Conservation (phyloP, 2,888 invertebrate genomes). For the Pyrochroa serraticornis region DNA sequence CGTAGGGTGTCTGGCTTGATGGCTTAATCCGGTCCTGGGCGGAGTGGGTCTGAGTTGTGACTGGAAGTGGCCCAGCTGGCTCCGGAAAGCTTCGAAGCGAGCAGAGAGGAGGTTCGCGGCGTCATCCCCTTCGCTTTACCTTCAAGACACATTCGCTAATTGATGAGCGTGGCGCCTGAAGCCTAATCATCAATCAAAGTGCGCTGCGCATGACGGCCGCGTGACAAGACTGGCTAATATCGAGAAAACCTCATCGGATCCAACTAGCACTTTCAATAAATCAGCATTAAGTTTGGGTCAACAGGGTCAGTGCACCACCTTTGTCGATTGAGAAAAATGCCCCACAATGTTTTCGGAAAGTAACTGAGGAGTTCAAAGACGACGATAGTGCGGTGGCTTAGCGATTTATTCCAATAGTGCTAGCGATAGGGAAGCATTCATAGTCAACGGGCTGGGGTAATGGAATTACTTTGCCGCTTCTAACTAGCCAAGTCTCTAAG, state of each 20-base stretch:
- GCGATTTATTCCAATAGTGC: conserved; percentile 36
- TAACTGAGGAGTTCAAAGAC: conserved; percentile 32
- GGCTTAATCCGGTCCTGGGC: conserved; percentile 1
- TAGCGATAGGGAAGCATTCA: conserved; percentile 35
- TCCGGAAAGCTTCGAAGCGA: not conserved
- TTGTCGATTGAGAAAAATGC: conserved; percentile 34
- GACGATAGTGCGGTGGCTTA: conserved; percentile 32
- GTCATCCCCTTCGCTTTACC: conserved; percentile 20
- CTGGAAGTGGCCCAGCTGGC: conserved; percentile 1
- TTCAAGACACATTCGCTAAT: conserved; percentile 37
- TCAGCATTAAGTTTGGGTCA: conserved; percentile 41
- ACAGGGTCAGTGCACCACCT: conserved; percentile 33
- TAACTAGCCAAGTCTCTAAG: conserved; percentile 39
- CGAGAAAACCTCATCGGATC: conserved; percentile 35
- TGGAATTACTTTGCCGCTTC: conserved; percentile 36
- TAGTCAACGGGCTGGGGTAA: conserved; percentile 31
- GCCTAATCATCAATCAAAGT: conserved; percentile 42
- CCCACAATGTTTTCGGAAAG: conserved; percentile 26
- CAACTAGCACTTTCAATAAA: conserved; percentile 47
- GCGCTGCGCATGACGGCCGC: conserved; percentile 40
- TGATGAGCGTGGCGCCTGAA: conserved; percentile 35
- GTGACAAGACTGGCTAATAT: conserved; percentile 42
- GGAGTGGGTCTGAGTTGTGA: not conserved
- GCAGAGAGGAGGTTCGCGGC: not conserved
- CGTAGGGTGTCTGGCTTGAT: not conserved